phyloP scores from a whole-genome alignment of 2,797 vertebrate species.

The Aulostomus chinensis region DNA sequence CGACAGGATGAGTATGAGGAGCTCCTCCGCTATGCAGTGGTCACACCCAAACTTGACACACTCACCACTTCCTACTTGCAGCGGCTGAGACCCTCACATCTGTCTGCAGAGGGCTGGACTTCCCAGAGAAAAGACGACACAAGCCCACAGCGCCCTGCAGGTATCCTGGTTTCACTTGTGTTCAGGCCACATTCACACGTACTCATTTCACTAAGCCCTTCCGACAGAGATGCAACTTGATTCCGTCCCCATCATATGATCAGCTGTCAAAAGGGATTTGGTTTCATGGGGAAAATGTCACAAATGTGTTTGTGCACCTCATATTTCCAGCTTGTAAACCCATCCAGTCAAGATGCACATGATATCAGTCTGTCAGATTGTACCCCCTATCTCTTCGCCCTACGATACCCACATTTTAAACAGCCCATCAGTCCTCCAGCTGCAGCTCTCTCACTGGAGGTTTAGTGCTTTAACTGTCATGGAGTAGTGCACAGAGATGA shows the following conservation, averaged over 20 bases:
- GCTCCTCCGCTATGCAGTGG: slow-evolving; percentile 84
- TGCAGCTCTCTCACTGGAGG: slow-evolving; percentile 38
- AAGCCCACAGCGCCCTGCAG: slow-evolving; percentile 60
- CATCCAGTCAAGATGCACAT: slow-evolving; percentile 28
- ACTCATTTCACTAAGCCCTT: slow-evolving; percentile 27
- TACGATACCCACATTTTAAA: slow-evolving; percentile 48
- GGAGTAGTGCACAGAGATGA: slow-evolving; percentile 57
- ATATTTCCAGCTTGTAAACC: slow-evolving; percentile 35
- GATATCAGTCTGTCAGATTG: slow-evolving; percentile 34
- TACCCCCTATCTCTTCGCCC: slow-evolving; percentile 27
- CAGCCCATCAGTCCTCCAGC: slow-evolving; percentile 44
- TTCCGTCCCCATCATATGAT: slow-evolving; percentile 34
- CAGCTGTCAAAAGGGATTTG: slow-evolving; percentile 52
- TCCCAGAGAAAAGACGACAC: slow-evolving; percentile 55
- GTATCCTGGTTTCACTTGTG: slow-evolving; percentile 54
- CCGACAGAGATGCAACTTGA: slow-evolving; percentile 40
- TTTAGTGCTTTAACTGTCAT: slow-evolving; percentile 69
- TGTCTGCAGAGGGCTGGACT: slow-evolving; percentile 43
- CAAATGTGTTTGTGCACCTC: slow-evolving; percentile 25
- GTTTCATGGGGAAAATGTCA: slow-evolving; percentile 14
- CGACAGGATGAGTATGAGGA: slow-evolving; percentile 92
- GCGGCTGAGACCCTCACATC: slow-evolving; percentile 56
- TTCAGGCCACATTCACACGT: slow-evolving; percentile 9
- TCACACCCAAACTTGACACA: slow-evolving; percentile 81
- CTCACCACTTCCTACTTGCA: slow-evolving; percentile 45